Percentiles rank a stretch among this genome's conserved stretches.
Evolutionary conservation across 2,888 invertebrate genomes (phyloP).

Genomic region (Cheilosia scutellata): DNA sequence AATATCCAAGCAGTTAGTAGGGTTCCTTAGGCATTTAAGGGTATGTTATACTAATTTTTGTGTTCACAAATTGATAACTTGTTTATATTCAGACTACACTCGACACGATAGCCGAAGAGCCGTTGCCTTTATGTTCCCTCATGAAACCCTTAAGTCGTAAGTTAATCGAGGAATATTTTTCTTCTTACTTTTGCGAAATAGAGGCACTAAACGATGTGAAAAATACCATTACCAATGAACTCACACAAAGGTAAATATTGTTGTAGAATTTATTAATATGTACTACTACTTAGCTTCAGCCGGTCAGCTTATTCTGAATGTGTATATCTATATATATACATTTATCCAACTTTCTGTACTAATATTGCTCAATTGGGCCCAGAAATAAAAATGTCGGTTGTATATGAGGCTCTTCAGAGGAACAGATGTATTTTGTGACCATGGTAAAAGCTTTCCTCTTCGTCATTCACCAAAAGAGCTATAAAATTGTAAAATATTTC

Average conservation of each 20-base stretch:
- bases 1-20: constrained; percentile 73
- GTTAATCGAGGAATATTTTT: constrained; percentile 79
- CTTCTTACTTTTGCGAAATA: constrained; percentile 68
- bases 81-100: constrained; percentile 76
- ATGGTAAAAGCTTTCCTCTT: no score
- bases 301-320: no score
- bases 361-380: no score
- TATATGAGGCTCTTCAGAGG: no score
- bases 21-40: constrained; percentile 79
- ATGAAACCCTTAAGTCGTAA: constrained; percentile 78
- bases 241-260: constrained; percentile 76
- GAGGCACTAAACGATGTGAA: constrained; percentile 75
- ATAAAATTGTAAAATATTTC: no score
- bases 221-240: constrained; percentile 75
- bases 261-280: background rate
- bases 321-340: no score
- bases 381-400: no score
- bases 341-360: no score
- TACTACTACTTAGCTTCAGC: no score
- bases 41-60: constrained; percentile 47
- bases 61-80: background rate
- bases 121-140: constrained; percentile 78
- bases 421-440: no score
- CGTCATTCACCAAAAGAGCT: no score
- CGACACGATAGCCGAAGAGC: constrained; percentile 79